These are phyloP conservation scores for Pomacea canaliculata DNA, from an alignment of 2,888 invertebrate genomes.

Conservation along the genomic window DNA sequence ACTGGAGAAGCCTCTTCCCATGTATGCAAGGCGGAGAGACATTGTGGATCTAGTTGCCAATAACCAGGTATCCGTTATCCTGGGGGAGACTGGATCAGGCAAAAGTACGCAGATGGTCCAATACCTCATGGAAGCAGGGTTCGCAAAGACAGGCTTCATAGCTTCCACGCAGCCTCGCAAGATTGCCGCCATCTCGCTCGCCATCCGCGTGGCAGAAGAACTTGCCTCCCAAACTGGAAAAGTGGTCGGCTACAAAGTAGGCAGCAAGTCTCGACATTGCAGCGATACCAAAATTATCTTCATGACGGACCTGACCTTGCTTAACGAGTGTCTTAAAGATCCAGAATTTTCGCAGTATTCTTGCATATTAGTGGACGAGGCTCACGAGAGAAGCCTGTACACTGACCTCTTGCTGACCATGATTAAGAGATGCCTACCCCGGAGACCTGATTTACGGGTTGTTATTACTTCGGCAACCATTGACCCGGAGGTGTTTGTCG, in stretches of 20 bases:
- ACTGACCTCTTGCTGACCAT: conserved; percentile 67
- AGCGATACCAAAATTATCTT: conserved; percentile 66
- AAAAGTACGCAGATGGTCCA: conserved; percentile 69
- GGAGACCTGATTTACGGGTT: conserved; percentile 59
- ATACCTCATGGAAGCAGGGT: conserved; percentile 59
- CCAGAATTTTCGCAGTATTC: conserved; percentile 46
- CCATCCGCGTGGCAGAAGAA: conserved; percentile 63
- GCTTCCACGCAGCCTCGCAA: conserved; percentile 69
- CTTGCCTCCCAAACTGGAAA: conserved; percentile 54
- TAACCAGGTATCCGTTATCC: conserved; percentile 57
- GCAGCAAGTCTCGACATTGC: conserved; percentile 43
- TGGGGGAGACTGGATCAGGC: conserved; percentile 69
- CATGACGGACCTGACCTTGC: conserved; percentile 66
- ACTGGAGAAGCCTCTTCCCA: conserved; percentile 50
- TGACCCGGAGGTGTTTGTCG: conserved; percentile 59
- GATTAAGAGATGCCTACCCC: conserved; percentile 52
- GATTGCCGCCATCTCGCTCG: conserved; percentile 66
- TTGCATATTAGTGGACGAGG: conserved; percentile 68
- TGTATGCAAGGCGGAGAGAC: conserved; percentile 52
- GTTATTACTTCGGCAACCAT: conserved; percentile 69
- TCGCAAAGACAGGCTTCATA: conserved; percentile 47
- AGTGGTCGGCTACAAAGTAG: conserved; percentile 58
- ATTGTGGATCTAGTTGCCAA: conserved; percentile 47
- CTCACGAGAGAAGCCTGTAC: conserved; percentile 68
- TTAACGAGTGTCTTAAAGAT: conserved; percentile 65